Base-by-base conservation (phyloP, 2,888 invertebrate genomes). In the Ethmia dodecea region DNA sequence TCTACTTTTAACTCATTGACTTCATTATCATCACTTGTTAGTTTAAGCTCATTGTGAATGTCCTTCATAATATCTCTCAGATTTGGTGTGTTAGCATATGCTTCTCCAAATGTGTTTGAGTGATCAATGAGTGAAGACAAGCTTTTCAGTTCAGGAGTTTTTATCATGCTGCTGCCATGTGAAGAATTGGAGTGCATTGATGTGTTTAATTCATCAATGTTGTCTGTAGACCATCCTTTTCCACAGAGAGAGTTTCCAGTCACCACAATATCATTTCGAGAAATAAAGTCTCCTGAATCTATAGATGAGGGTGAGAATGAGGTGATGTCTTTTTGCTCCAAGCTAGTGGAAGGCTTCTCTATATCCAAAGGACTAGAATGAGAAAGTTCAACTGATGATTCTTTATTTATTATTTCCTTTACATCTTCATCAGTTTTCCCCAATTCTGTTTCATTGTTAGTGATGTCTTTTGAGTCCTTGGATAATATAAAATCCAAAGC, bases 401-500 rank as follows among this genome's bases (percentile, higher is more conserved):
- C 26, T 10, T 14, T 4, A 16, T 14, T 5, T 8, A 43, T 36
- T 22, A 39, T 28, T 18, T 31, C 32, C 16, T 36, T 26, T 18
- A 35, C 20, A 32, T 49, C 42, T 18, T 50, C 41, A 31, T 30
- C 33, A 22, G 55, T 33, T 50, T 50, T 39, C 22, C 27, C 13
- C 29, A 42, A 39, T 28, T 36, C 35, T 4, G 50, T 44, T 30
- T 29, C 33, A 33, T 35, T 50, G 29, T 39, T 42, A 28, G 42
- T 63, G 33, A 60, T 59, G 42, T 67, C 72, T 62, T 64, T 86
- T 26, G 72, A 60, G 42, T 76, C 69, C 43, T 78, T 88, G 13
- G 87, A 88, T 27, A 93, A 72, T 49, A 93, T 92, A 25, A 91
- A 91, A 64, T 90, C 89, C 22, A 93, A 71, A 13, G 92, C 92